Base-by-base conservation (phyloP, 2,797 vertebrate species). In the Denticeps clupeoides region DNA sequence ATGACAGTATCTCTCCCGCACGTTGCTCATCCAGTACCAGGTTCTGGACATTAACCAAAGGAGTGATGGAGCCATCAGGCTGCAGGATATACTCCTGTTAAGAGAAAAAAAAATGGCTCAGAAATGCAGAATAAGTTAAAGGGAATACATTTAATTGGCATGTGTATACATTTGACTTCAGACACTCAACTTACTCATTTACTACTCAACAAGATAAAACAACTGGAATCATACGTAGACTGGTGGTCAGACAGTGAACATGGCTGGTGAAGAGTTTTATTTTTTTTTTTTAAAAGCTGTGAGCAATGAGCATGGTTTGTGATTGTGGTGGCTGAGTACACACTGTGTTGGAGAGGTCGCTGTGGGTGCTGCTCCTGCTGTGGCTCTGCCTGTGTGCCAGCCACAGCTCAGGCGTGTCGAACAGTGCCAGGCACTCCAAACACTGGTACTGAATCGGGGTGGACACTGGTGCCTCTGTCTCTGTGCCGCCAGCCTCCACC, bases 371-470 rank as follows among this genome's bases (percentile, higher is more conserved):
- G 65, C 82, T 86, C 60, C 81, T 79, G 66, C 61, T 87, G 66
- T 88, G 87, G 8, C 78, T 82, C 55, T 83, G 78, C 19, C 90
- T 75, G 65, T 94, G 90, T 46, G 87, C 81, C 55, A 93, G 65
- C 91, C 91, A 95, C 4, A 84, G 67, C 1, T 93, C 89, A 1
- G 92, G 87, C 2, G 82, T 87, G 56, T 80, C 63, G 0, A 95
- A 94, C 2, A 94, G 72, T 0, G 89, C 87, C 52, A 89, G 82
- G 56, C 90, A 94, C 27, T 94, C 91, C 4, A 87, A 77, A 60
- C 91, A 94, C 72, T 94, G 90, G 11, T 90, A 95, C 60, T 91
- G 88, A 50, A 93, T 89, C 1, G 84, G 77, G 7, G 69, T 80
- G 1, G 79, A 48, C 18, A 16, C 29, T 31, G 64, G 60, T 45